Base-by-base conservation (phyloP, 2,888 invertebrate genomes). In the Zygothrica quintamaculata region DNA sequence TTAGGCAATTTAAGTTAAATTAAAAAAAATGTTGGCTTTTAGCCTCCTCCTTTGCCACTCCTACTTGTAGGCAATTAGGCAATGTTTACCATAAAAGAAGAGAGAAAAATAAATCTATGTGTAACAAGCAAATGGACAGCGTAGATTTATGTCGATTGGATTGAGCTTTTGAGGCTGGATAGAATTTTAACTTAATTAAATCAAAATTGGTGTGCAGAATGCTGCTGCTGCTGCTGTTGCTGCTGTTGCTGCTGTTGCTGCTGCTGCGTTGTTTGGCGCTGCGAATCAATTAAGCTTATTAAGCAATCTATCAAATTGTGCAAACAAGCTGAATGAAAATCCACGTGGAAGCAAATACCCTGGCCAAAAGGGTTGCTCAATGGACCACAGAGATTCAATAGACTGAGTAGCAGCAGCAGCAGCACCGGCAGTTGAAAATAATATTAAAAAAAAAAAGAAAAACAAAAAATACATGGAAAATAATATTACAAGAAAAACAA, bases 281-380 rank as follows among this genome's bases (percentile, higher is more conserved):
- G 58, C 77, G 73, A 77, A 81, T 84, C 84, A 86, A 86, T 86
- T 88, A 87, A 79, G 88, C 79, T 85, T 88, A 88, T 86, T 88
- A 86, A 84, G 82, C 79, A 86, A 86, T 88, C 88, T 77, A 85
- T 86, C 85, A 86, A 87, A 77, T 87, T 79, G 74, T 47, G 77
- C 69, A 85, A 85, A 70, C 74, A 74, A 58, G 77, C 47, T 37
- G 44, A 36, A 29, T 34, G 47, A 26, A 52, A 42, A 25, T 9
- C 43, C 29, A 46, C 29, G 33, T 11, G 8, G 31, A 9, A 13
- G 13, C 42, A 39, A n/a, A 25, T 31, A n/a, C 25, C 43, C 56
- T n/a, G 16, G 12, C 74, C 43, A 72, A 70, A n/a, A 74, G 59
- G 71, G 52, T 71, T 75, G 72, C 53, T 53, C 76, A 70, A 72